Evolutionary conservation across 1,140 invertebrate genomes (phyloP).

Genomic region (Rhyacophila brunnea): DNA sequence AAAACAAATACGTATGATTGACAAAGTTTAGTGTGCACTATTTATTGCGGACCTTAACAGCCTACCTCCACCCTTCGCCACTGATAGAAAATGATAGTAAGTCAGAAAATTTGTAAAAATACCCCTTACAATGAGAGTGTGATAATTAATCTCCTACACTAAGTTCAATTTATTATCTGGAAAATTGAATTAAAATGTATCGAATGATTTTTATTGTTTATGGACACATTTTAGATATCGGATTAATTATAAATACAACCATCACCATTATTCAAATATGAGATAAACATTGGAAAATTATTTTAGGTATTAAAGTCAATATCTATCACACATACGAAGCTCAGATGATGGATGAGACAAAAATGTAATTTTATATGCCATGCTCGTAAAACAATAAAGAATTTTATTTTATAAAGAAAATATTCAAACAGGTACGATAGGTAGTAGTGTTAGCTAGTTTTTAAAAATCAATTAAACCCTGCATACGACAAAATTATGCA

Average conservation of each 20-base stretch:
- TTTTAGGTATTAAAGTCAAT: conserved; percentile 16
- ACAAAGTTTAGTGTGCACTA: too few relatives aligned
- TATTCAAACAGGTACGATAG: too few relatives aligned
- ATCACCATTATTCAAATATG: conserved; percentile 33
- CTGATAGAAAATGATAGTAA: too few relatives aligned
- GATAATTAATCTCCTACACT: too few relatives aligned
- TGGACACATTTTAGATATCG: neutral
- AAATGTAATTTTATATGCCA: conserved; percentile 18
- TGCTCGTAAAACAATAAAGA: conserved; percentile 2
- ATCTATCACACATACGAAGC: conserved; percentile 31
- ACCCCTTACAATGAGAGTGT: too few relatives aligned
- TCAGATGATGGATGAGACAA: conserved; percentile 29
- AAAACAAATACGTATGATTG: too few relatives aligned
- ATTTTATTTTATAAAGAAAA: neutral
- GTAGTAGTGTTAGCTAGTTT: too few relatives aligned
- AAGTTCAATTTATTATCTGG: neutral
- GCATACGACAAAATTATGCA: too few relatives aligned
- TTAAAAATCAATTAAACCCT: too few relatives aligned
- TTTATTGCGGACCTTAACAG: too few relatives aligned
- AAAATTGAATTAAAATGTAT: neutral
- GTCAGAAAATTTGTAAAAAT: too few relatives aligned
- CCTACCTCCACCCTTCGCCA: too few relatives aligned
- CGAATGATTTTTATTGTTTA: neutral
- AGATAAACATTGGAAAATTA: conserved; percentile 19
- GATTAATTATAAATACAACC: conserved; percentile 22